Conservation (phyloP, 2,888 invertebrate species). For the Calliphora vomitoria region DNA sequence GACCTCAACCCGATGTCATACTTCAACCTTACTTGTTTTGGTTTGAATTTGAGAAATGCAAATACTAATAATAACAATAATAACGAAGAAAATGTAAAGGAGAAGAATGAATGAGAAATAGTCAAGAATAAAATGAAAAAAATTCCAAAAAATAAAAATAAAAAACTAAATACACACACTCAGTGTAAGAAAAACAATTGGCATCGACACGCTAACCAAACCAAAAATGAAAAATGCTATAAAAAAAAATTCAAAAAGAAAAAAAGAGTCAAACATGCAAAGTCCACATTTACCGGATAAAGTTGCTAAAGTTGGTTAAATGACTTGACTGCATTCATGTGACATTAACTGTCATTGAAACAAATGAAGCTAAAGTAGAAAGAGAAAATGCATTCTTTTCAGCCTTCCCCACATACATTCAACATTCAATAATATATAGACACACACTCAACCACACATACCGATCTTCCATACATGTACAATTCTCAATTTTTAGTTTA, state of each 20-base stretch:
- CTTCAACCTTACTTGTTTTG: not conserved
- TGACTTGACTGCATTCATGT: slow-evolving; percentile 73
- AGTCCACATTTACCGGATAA: slow-evolving; percentile 73
- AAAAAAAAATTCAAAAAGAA: not conserved
- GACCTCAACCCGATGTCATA: not conserved
- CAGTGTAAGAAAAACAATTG: slow-evolving; percentile 70
- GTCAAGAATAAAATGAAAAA: slow-evolving; percentile 6
- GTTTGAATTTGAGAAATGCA: slow-evolving; percentile 51
- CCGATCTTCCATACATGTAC: slow-evolving; percentile 21
- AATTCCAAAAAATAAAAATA: not conserved
- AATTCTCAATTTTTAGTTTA: slow-evolving; percentile 32
- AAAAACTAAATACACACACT: not conserved
- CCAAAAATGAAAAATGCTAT: slow-evolving; percentile 20
- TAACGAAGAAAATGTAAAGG: slow-evolving; percentile 36
- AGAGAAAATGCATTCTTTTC: slow-evolving; percentile 71
- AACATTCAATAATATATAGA: slow-evolving; percentile 13
- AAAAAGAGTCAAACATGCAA: slow-evolving; percentile 70
- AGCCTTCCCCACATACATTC: slow-evolving; percentile 7
- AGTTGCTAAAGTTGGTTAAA: slow-evolving; percentile 73
- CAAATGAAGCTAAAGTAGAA: slow-evolving; percentile 69
- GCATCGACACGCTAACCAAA: slow-evolving; percentile 70
- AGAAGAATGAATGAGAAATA: slow-evolving; percentile 44
- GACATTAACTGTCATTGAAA: slow-evolving; percentile 73
- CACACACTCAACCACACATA: slow-evolving; percentile 5
- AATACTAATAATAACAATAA: slow-evolving; percentile 55